A percentile compares a stretch with the other conserved stretches of the same genome.
phyloP scores from a whole-genome alignment of 1,140 invertebrate species.

The Temnothorax longispinosus region DNA sequence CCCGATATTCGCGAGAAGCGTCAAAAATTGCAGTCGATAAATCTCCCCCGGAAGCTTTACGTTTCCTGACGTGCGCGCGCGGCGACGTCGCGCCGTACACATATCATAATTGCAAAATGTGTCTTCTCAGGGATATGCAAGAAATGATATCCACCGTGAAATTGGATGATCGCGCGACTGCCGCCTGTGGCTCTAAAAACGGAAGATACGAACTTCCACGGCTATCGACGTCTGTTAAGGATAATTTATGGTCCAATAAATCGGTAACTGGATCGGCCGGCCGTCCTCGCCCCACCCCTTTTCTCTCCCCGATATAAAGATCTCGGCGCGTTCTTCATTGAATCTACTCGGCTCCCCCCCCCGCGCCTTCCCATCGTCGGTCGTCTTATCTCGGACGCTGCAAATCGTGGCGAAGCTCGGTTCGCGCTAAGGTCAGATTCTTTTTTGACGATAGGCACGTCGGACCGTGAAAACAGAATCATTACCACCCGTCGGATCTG shows the following conservation, averaged over 20 bases:
- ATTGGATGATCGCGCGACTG: conserved; percentile 70
- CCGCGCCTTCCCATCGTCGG: no score
- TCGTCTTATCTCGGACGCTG: conserved; percentile 37
- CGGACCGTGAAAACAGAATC: neutral
- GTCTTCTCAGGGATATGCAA: conserved; percentile 62
- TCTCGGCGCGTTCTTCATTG: conserved; percentile 52
- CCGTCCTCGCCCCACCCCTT: neutral
- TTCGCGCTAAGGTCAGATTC: neutral
- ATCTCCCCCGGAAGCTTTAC: conserved; percentile 44
- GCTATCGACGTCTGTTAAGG: conserved; percentile 52
- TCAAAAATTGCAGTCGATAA: conserved; percentile 59
- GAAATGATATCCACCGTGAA: conserved; percentile 72
- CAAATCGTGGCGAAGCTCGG: conserved; percentile 13
- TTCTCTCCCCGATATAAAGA: conserved; percentile 43
- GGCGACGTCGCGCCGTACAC: conserved; percentile 26
- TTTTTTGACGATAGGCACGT: neutral
- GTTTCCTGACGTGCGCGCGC: conserved; percentile 37
- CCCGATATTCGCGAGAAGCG: conserved; percentile 43
- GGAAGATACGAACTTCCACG: conserved; percentile 44
- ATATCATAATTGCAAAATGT: conserved; percentile 59
- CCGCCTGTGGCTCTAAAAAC: conserved; percentile 49
- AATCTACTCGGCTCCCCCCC: conserved; percentile 3
- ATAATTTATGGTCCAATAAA: conserved; percentile 73
- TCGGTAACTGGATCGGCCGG: conserved; percentile 54
- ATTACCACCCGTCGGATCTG: neutral